Evolutionary conservation across 2,113 vertebrate genomes (phyloP), one percentile per base, ranked within the genome.

Genomic region (Amphiprion percula): DNA sequence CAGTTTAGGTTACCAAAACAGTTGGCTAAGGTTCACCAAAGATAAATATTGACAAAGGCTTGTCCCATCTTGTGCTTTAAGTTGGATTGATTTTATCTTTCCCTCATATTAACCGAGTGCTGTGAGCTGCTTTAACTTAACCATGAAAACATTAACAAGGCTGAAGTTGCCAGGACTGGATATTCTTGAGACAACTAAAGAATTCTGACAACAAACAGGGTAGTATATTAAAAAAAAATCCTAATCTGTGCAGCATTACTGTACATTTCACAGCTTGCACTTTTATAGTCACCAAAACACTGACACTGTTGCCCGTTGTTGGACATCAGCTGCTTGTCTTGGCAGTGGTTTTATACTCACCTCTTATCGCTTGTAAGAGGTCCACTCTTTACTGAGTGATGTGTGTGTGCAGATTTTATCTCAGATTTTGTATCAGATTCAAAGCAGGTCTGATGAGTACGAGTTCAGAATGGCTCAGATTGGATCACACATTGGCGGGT

Each of bases 401-500:
- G 21, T 26, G 14, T 21, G 12, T 19, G 37, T 71, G 28, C 17
- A 52, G 23, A 59, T 66, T 24, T 56, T 9, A 39, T 49, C 17
- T 56, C 39, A 10, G 9, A 17, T 10, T 68, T 23, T 33, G 17
- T 21, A 6, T 52, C 8, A 23, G 72, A 47, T 24, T 23, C 55
- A 14, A 24, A 24, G 53, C 53, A 14, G 12, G 5, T 3, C 2
- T 10, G 15, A 26, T 9, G 14, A 24, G 53, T 26, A 12, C 16
- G 5, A 17, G 37, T 55, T 55, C 33, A 44, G 30, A 19, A 52
- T 30, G 33, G 8, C 47, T 71, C 37, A 17, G 54, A 66, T 73
- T 67, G 23, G 0, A 83, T 41, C 61, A 49, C 54, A 61, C 60
- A 67, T 72, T 68, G 64, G 3, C 2, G 54, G 71, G 37, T 61